A percentile compares a stretch with the other conserved stretches of the same genome.
These are phyloP conservation scores for Xestia c-nigrum DNA, from an alignment of 2,888 invertebrate genomes.

Conservation along the genomic window DNA sequence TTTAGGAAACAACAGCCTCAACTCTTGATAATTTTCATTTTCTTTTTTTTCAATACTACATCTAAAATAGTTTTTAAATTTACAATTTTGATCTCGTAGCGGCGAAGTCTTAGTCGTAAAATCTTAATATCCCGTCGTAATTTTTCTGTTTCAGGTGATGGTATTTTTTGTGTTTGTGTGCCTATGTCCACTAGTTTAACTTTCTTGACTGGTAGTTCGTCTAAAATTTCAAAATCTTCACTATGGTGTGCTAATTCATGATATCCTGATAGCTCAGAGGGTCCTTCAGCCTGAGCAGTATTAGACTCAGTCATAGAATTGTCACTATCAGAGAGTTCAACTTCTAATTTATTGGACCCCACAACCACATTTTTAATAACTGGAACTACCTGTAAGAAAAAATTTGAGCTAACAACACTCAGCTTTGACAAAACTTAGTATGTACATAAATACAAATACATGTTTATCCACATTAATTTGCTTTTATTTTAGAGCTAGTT, in stretches of 20 bases:
- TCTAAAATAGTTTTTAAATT: constrained; percentile 11
- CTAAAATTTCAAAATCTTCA: not conserved
- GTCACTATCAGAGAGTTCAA: constrained; percentile 3
- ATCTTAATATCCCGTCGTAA: not conserved
- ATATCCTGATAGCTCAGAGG: not conserved
- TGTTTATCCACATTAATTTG: not conserved
- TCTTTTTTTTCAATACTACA: not conserved
- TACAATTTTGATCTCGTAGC: constrained; percentile 6
- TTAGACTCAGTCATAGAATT: not conserved
- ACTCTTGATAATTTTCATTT: constrained; percentile 3
- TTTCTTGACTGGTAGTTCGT: not conserved
- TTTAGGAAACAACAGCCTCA: not conserved
- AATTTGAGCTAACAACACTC: not conserved
- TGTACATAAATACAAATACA: not conserved
- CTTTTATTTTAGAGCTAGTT: not conserved
- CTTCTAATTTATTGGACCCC: not conserved
- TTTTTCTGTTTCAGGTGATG: constrained; percentile 5
- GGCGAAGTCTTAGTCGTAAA: constrained; percentile 12
- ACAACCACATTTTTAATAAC: not conserved
- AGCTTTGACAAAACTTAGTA: not conserved
- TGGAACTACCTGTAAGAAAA: not conserved
- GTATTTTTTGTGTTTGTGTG: not conserved
- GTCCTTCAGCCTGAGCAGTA: not conserved
- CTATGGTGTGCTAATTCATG: not conserved
- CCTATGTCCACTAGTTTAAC: not conserved